Evolutionary conservation across 2,797 vertebrate species (phyloP).

Genomic region (Pantherophis alleghaniensis): DNA sequence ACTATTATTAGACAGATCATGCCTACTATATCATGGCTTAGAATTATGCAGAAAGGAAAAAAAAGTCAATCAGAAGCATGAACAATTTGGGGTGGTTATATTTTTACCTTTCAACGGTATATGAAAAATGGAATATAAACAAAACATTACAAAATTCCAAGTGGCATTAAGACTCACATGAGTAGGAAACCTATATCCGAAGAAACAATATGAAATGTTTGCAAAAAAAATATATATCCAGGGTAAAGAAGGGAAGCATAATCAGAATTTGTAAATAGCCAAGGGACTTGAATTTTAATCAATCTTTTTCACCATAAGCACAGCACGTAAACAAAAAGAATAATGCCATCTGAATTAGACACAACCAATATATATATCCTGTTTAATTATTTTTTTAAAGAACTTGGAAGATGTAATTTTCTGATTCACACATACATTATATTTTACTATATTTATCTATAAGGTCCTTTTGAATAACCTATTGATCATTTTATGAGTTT

Average conservation of each 20-base stretch:
- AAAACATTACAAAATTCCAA: constrained; percentile 43
- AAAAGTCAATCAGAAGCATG: neutral
- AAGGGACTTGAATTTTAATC: neutral
- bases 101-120: neutral
- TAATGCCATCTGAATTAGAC: neutral
- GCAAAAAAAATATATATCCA: constrained; percentile 5
- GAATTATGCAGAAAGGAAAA: neutral
- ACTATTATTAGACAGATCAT: neutral
- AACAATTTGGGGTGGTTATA: neutral
- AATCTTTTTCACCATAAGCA: constrained; percentile 1
- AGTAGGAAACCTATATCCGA: constrained; percentile 25
- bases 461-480: neutral
- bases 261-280: neutral
- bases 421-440: neutral
- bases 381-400: neutral
- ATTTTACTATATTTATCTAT: neutral
- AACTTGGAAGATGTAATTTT: neutral
- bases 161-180: constrained; percentile 32
- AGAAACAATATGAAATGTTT: neutral
- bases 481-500: constrained; percentile 9
- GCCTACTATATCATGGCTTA: constrained; percentile 49
- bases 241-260: rapidly evolving
- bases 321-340: neutral
- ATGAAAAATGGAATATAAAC: constrained; percentile 40
- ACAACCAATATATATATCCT: neutral